These are phyloP conservation scores for Pyrocephalus nanus DNA, from an alignment of 2,797 vertebrate genomes.

Conservation along the genomic window DNA sequence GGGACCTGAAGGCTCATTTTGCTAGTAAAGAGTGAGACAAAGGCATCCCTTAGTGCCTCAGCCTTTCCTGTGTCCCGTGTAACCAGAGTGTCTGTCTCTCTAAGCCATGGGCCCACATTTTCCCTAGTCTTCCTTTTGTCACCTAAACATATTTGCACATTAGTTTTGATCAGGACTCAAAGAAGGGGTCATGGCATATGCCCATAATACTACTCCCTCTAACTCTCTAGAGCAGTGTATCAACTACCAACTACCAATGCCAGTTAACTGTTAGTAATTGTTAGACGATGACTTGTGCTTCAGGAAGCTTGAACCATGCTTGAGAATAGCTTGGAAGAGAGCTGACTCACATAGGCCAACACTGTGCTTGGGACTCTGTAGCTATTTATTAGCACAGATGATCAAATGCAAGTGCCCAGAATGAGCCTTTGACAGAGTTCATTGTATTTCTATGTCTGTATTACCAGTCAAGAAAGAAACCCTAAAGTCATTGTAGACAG, in stretches of 20 bases:
- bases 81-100: background rate
- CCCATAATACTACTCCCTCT: background rate
- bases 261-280: background rate
- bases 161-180: background rate
- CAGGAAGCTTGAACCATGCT: background rate
- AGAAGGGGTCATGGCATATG: too few relatives aligned
- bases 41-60: background rate
- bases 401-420: background rate
- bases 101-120: background rate
- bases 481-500: background rate
- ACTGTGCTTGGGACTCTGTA: background rate
- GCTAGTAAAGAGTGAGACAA: background rate
- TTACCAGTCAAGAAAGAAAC: background rate
- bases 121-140: background rate
- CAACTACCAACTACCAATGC: background rate
- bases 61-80: background rate
- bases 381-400: background rate
- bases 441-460: background rate
- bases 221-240: background rate
- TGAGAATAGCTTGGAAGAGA: background rate
- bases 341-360: background rate
- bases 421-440: background rate
- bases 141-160: background rate
- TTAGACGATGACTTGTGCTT: background rate
- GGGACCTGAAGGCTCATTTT: background rate